Conservation (phyloP, 2,888 invertebrate species). For the Gnatocerus cornutus region DNA sequence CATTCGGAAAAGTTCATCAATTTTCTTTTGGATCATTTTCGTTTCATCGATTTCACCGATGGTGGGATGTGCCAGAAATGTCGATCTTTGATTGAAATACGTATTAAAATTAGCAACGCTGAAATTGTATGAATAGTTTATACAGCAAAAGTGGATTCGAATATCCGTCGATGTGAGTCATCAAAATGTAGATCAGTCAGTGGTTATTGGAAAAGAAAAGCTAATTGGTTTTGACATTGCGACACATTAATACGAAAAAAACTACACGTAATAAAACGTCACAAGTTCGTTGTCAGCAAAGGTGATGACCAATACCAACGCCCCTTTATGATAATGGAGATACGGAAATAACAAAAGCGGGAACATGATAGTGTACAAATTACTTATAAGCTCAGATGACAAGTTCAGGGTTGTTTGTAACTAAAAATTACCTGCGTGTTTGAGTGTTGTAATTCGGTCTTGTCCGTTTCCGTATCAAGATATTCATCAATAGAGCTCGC, state of each 20-base stretch:
- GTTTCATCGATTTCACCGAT: background rate
- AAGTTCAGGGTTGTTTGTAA: too few relatives aligned
- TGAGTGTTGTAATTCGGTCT: constrained; percentile 68
- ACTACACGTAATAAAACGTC: background rate
- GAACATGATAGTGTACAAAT: too few relatives aligned
- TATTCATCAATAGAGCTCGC: constrained; percentile 64
- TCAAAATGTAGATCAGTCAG: background rate
- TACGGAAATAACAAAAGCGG: too few relatives aligned
- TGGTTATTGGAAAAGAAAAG: background rate
- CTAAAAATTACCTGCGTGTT: constrained; percentile 69
- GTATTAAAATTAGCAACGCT: too few relatives aligned
- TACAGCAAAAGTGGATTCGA: background rate
- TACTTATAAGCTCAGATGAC: too few relatives aligned
- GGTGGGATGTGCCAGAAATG: too few relatives aligned
- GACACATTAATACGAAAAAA: background rate
- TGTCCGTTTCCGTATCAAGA: constrained; percentile 63
- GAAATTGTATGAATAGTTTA: background rate
- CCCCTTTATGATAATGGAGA: too few relatives aligned
- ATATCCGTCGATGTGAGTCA: constrained; percentile 1
- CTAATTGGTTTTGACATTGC: background rate
- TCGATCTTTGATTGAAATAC: background rate
- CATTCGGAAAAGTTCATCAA: background rate
- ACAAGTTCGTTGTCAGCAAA: background rate
- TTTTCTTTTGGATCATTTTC: background rate
- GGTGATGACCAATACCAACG: background rate